These are phyloP conservation scores for Stigmatopora nigra DNA, from an alignment of 2,113 vertebrate genomes.

Conservation along the genomic window DNA sequence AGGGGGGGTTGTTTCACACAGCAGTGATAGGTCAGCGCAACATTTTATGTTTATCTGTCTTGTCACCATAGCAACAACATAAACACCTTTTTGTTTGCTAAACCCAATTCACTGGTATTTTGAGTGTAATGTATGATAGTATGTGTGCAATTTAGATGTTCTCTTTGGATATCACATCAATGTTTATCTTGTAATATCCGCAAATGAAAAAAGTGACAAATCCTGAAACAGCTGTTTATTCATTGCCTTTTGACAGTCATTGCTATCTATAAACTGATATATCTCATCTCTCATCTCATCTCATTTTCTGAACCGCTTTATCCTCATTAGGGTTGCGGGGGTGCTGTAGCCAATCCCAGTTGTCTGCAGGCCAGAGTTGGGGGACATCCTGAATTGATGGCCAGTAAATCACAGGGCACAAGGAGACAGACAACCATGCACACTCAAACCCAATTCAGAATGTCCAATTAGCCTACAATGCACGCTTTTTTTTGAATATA, in stretches of 20 bases:
- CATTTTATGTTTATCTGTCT: constrained; percentile 44
- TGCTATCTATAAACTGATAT: not conserved
- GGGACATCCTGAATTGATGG: too few relatives aligned
- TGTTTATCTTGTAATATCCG: constrained; percentile 1
- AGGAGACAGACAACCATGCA: too few relatives aligned
- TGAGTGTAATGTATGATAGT: constrained; percentile 11
- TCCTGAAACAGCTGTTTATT: constrained; percentile 11
- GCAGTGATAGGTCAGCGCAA: constrained; percentile 34
- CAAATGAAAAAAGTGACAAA: constrained; percentile 6
- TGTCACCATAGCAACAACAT: constrained; percentile 48
- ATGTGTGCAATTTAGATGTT: not conserved
- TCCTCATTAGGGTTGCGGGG: too few relatives aligned
- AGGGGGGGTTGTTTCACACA: constrained; percentile 22
- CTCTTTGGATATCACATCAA: not conserved
- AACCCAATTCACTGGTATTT: constrained; percentile 18
- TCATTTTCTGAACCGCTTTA: too few relatives aligned
- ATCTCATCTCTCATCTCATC: too few relatives aligned
- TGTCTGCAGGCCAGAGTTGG: too few relatives aligned
- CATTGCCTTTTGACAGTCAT: not conserved
- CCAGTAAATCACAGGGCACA: too few relatives aligned
- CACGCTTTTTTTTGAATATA: too few relatives aligned
- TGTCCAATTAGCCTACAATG: too few relatives aligned
- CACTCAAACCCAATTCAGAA: too few relatives aligned
- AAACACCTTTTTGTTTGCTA: constrained; percentile 45
- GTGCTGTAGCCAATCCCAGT: too few relatives aligned